Evolutionary conservation across 2,888 invertebrate genomes (phyloP), one percentile per base, ranked within the genome.

Genomic region (Coelopa pilipes): DNA sequence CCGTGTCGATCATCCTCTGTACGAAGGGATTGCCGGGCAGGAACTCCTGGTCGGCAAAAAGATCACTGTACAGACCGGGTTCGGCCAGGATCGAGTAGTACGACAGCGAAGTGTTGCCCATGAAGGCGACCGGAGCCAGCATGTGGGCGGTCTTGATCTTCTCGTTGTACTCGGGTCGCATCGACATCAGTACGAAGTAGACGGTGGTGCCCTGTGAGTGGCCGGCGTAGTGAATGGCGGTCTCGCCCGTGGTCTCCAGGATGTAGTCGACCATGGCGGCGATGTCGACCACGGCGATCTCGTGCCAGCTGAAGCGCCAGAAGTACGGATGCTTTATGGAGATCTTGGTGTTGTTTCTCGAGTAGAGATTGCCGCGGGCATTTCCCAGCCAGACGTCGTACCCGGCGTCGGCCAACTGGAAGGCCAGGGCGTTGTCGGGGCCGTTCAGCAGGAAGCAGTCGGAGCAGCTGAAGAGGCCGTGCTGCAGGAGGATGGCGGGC

Each of bases 251-350:
- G 5, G 78, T 77, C 2, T 65, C 13, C 9, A 81, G 74, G 7
- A 82, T 75, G 65, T 80, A 81, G 70, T 82, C 80, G 15, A 84
- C 78, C 72, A 78, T 77, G 4, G 82, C 80, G 1, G 84, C 74
- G 45, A 83, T 47, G 75, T 84, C 84, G 82, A 93, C 91, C 60
- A 91, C 85, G 0, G 93, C 96, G 89, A 96, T 94, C 86, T 98
- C 96, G 82, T 97, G 94, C 90, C 93, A 97, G 79, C 95, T 95
- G 50, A 82, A 82, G 46, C 75, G 62, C 82, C 83, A 82, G 69
- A 80, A 83, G 7, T 19, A 12, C 10, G 62, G 59, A 67, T 73
- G 47, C 17, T 75, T 57, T 0, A 70, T 60, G 13, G 74, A 55
- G 7, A 72, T 12, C 0, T 49, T 83, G 2, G 82, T 79, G 79